phyloP scores from a whole-genome alignment of 2,113 vertebrate genomes.

The Labeo catla region DNA sequence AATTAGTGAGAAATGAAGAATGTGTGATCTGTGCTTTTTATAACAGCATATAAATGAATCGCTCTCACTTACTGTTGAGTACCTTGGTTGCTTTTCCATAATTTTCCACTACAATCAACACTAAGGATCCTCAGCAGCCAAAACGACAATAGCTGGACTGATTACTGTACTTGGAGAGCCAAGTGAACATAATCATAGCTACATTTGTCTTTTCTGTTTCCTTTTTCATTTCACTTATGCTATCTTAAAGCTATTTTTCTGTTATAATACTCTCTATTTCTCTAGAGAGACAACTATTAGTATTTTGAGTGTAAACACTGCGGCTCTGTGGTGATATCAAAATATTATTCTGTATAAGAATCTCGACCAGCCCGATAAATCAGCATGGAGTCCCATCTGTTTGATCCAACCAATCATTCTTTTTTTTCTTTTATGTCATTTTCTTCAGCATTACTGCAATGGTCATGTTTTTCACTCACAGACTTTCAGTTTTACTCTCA shows the following conservation, averaged over 20 bases:
- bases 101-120: conserved; percentile 42
- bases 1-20: not conserved
- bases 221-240: not conserved
- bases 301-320: not conserved
- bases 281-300: not conserved
- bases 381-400: no score
- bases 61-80: conserved; percentile 22
- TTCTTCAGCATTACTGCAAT: not conserved
- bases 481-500: not conserved
- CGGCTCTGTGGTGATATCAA: not conserved
- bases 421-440: not conserved
- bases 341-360: not conserved
- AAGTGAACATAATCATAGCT: not conserved
- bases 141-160: not conserved
- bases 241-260: not conserved
- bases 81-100: not conserved
- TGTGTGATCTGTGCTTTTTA: not conserved
- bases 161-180: conserved; percentile 4
- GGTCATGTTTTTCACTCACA: not conserved
- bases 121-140: conserved; percentile 6
- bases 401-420: not conserved
- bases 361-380: no score
- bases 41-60: conserved; percentile 11
- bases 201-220: not conserved
- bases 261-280: not conserved